These are phyloP conservation scores for Campylomormyrus tamandua DNA, from an alignment of 2,113 vertebrate genomes.

Conservation along the genomic window DNA sequence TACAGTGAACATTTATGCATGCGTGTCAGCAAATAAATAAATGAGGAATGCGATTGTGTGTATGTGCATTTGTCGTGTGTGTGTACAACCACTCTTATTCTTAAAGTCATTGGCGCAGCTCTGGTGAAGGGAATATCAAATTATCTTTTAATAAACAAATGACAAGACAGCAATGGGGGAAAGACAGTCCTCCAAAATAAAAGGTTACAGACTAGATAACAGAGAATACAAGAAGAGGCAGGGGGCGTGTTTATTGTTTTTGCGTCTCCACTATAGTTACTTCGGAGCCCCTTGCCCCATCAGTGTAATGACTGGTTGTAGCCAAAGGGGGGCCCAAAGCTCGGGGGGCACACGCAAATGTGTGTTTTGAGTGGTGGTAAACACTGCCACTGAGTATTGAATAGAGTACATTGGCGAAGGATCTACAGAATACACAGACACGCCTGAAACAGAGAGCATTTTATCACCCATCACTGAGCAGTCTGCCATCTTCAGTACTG, in stretches of 20 bases:
- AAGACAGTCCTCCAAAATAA: background rate
- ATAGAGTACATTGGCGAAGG: background rate
- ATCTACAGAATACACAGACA: background rate
- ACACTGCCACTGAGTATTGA: background rate
- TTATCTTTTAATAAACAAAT: background rate
- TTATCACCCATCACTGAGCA: background rate
- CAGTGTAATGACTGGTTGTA: background rate
- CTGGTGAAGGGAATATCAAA: background rate
- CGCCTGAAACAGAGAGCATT: background rate
- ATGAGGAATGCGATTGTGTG: background rate
- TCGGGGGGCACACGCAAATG: background rate
- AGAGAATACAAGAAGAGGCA: background rate
- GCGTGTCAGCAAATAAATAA: slow-evolving; percentile 15
- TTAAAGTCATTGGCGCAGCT: background rate
- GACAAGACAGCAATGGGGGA: background rate
- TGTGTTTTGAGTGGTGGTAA: background rate
- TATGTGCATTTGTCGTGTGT: background rate
- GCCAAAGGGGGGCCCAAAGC: background rate
- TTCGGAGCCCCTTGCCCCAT: background rate
- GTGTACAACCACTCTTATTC: background rate
- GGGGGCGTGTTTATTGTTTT: background rate
- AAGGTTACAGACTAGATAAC: background rate
- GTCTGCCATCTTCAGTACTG: background rate
- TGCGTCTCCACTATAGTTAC: background rate
- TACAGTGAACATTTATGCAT: background rate